Percentiles rank a stretch among this genome's conserved stretches.
Evolutionary conservation across 2,797 vertebrate genomes (phyloP).

Genomic region (Poeciliopsis turneri): DNA sequence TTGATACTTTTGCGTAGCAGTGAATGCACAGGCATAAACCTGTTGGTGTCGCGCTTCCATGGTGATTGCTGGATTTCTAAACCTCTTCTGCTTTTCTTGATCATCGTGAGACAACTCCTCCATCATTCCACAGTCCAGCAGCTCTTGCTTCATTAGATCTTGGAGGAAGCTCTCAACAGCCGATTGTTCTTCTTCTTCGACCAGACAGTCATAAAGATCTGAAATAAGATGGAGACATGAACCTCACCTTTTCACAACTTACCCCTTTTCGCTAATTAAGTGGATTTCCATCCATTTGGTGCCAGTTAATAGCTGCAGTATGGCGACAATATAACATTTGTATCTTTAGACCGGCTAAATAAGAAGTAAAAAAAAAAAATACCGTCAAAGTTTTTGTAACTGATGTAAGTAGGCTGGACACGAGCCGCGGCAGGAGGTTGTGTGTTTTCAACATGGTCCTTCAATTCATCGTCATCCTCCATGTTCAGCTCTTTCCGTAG

Average conservation of each 20-base stretch:
- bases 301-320: not conserved
- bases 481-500: constrained; percentile 81
- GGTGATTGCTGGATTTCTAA: constrained; percentile 82
- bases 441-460: constrained; percentile 35
- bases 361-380: constrained; percentile 20
- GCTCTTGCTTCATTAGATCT: constrained; percentile 87
- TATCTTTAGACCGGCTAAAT: not conserved
- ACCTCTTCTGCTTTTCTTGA: constrained; percentile 69
- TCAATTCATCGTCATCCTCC: constrained; percentile 64
- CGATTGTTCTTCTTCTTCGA: constrained; percentile 83
- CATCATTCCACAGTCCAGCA: constrained; percentile 75
- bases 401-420: constrained; percentile 40
- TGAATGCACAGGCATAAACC: constrained; percentile 75
- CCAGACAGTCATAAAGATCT: constrained; percentile 89
- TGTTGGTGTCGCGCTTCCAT: constrained; percentile 93
- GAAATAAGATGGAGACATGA: not conserved
- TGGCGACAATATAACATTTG: not conserved
- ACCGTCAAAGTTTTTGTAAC: constrained; percentile 88
- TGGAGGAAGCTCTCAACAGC: constrained; percentile 84
- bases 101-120: constrained; percentile 80
- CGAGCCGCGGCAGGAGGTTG: constrained; percentile 40
- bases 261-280: not conserved
- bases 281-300: not conserved
- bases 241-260: not conserved
- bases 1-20: not conserved